Base-by-base conservation (phyloP, 2,888 invertebrate genomes). In the Lordiphosa fenestrarum region DNA sequence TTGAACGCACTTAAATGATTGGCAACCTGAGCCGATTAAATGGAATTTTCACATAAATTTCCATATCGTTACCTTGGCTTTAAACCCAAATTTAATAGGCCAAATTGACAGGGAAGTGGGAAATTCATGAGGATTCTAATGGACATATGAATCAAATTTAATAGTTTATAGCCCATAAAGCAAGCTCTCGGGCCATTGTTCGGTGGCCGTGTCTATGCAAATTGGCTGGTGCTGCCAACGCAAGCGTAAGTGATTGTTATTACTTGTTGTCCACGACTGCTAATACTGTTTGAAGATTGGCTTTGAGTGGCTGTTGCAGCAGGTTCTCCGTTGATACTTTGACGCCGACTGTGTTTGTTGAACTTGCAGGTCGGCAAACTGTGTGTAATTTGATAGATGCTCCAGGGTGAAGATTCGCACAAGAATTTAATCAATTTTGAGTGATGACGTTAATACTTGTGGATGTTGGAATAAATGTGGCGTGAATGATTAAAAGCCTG, bases 311-410 rank as follows among this genome's bases (percentile, higher is more conserved):
- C 36, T 15, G 44, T 15, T 44, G 46, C 46, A 46, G 35, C 15
- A 46, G 37, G 57, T 41, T 46, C 60, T 46, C 60, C 41, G 41
- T 58, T 41, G 25, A 30, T n/a, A 21, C 36, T 46, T 53, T 39
- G 46, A 10, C 30, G 30, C 46, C 5, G 15, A 13, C 0, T 30
- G n/a, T 50, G 55, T 63, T 12, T 63, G 51, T 63, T 63, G 73
- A 57, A 48, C 57, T 42, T 38, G 38, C 23, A 50, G 81, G 67
- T 81, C 67, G 51, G 52, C 41, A 61, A 72, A 71, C 77, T 65
- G 49, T 62, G 37, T 42, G 39, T 36, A 41, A 48, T 48, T 53
- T 58, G 64, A 61, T 80, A 60, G 58, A 71, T 69, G 63, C 57
- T n/a, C 10, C 36, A 39, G 33, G 33, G 15, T n/a, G 25, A 51